Conservation (phyloP, 2,888 invertebrate genomes). For the Teinopalpus imperialis region DNA sequence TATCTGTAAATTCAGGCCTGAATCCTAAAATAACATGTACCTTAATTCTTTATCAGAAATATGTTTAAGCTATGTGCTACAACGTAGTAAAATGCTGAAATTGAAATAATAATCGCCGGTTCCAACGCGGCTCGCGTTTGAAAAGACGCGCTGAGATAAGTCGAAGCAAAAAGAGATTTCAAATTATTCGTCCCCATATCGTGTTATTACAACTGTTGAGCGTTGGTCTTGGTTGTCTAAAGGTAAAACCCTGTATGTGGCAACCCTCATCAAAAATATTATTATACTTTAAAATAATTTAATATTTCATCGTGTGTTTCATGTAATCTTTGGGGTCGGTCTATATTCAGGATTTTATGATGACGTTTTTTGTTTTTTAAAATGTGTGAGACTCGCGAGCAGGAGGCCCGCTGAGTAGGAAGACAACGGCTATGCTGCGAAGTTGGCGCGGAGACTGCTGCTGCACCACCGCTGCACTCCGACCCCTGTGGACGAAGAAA, state of each 20-base stretch:
- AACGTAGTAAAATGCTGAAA: conserved; percentile 35
- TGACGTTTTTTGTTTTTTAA: too few species aligned
- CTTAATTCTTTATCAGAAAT: background rate
- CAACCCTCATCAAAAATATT: conserved; percentile 4
- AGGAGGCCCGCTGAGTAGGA: too few species aligned
- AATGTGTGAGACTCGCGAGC: too few species aligned
- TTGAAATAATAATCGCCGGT: conserved; percentile 49
- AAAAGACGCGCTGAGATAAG: conserved; percentile 45
- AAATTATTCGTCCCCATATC: conserved; percentile 60
- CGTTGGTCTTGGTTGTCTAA: conserved; percentile 34
- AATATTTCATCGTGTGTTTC: too few species aligned
- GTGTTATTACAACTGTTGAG: conserved; percentile 61
- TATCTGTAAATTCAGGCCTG: too few species aligned
- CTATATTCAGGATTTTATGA: too few species aligned
- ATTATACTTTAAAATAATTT: background rate
- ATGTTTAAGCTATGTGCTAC: background rate
- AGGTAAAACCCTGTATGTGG: conserved; percentile 36
- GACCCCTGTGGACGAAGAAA: too few species aligned
- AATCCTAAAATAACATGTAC: background rate
- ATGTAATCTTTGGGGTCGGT: too few species aligned
- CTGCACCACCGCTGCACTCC: too few species aligned
- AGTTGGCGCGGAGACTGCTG: too few species aligned
- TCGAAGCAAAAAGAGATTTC: conserved; percentile 55
- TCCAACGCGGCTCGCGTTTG: conserved; percentile 33
- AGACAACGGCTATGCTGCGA: too few species aligned